phyloP scores from a whole-genome alignment of 2,888 invertebrate species.

The Punctoribates punctum region DNA sequence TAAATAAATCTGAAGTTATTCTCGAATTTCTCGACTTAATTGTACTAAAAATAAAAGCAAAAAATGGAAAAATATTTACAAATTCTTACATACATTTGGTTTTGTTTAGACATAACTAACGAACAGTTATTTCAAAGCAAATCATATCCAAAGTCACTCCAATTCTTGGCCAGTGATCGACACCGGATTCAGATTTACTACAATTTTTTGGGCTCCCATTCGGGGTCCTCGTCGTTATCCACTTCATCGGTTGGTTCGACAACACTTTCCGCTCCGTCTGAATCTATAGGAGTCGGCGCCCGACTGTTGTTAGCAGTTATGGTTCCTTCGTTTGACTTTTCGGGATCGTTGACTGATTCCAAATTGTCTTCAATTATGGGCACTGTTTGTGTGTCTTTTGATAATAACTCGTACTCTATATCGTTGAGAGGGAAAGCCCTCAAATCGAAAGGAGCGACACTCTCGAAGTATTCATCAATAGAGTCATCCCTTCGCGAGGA shows the following conservation, averaged over 20 bases:
- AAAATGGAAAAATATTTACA: conserved; percentile 34
- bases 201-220: conserved; percentile 38
- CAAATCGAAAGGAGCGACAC: conserved; percentile 40
- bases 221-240: conserved; percentile 38
- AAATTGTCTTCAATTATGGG: background rate
- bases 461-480: conserved; percentile 35
- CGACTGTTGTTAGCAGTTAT: conserved; percentile 34
- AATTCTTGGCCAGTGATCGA: background rate
- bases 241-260: conserved; percentile 1
- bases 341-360: conserved; percentile 15
- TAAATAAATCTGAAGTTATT: background rate
- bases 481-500: conserved; percentile 37
- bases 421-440: conserved; percentile 42
- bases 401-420: conserved; percentile 25
- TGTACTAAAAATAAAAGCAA: conserved; percentile 37
- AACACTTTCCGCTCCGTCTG: conserved; percentile 25
- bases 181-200: background rate
- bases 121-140: background rate
- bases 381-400: background rate
- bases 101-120: conserved; percentile 17
- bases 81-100: conserved; percentile 38
- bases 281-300: conserved; percentile 16
- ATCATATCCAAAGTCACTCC: background rate
- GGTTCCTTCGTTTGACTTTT: conserved; percentile 33
- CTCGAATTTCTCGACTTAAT: conserved; percentile 36